A percentile compares a stretch with the other conserved stretches of the same genome.
These are phyloP conservation scores for Frankliniella intonsa DNA, from an alignment of 2,888 invertebrate genomes.

Conservation along the genomic window DNA sequence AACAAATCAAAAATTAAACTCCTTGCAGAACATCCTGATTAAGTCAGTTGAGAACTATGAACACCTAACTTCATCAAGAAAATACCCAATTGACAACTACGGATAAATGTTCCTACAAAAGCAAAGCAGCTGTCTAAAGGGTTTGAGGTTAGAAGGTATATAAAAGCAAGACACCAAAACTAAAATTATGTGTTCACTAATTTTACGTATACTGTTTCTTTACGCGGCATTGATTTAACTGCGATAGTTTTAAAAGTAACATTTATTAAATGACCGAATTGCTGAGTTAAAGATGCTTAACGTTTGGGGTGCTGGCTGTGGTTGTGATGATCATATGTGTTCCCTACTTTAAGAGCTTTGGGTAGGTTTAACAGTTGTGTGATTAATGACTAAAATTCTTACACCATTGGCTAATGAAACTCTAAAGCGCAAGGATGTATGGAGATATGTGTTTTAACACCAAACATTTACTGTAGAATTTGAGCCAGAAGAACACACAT, in stretches of 20 bases:
- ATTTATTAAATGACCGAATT: background rate
- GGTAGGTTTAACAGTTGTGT: slow-evolving; percentile 1
- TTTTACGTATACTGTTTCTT: too few relatives aligned
- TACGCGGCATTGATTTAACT: too few relatives aligned
- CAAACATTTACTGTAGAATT: background rate
- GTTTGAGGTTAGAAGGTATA: background rate
- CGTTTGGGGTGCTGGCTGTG: background rate
- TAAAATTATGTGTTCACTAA: too few relatives aligned
- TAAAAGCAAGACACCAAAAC: too few relatives aligned
- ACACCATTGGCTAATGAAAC: background rate
- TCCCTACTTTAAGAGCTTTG: background rate
- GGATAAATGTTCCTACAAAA: slow-evolving; percentile 3
- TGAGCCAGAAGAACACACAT: background rate
- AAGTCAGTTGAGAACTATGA: too few relatives aligned
- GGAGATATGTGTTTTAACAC: background rate
- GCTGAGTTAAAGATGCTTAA: background rate
- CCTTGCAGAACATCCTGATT: too few relatives aligned
- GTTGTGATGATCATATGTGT: background rate
- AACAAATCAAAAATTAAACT: background rate
- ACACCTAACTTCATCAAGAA: background rate
- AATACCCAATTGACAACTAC: background rate
- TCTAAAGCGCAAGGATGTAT: background rate
- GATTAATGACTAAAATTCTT: background rate
- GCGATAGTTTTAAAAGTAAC: too few relatives aligned
- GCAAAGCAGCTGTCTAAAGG: background rate